Evolutionary conservation across 2,113 vertebrate genomes (phyloP), one percentile per base, ranked within the genome.

Genomic region (Terrapene triunguis): DNA sequence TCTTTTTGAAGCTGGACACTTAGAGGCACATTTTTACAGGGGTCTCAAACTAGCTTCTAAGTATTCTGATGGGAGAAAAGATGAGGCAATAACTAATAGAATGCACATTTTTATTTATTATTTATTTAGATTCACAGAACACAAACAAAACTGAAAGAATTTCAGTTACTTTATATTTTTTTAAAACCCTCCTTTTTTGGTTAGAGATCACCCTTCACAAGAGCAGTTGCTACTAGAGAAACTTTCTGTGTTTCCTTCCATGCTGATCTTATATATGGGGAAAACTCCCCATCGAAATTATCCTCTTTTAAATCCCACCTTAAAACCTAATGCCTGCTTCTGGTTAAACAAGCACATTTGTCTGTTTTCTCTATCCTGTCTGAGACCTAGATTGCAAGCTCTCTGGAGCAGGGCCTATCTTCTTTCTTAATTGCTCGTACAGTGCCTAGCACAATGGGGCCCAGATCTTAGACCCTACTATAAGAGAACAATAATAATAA

Each of bases 161-260:
- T 62, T 89, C 32, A n/a, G 35, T 69, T 53, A 35, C 8, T 89
- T n/a, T 74, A 44, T 85, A 44, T 44, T 86, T 87, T 57, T 57
- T 27, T 5, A 16, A 29, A 59, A 82, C 3, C 8, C 13, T 32
- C 11, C n/a, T 59, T 29, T 65, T 88, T 95, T 87, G 89, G 38
- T 21, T 57, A 89, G 89, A 82, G 92, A 91, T 16, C 48, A 62
- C 65, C 87, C 90, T 96, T 80, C 95, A 95, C 95, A 96, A 97
- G 93, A 80, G 57, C 89, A 96, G 94, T 96, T 85, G 69, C 69
- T 95, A 96, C 88, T 62, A 94, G 93, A 93, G 92, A 88, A 97
- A 95, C 93, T 97, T 97, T 95, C 94, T 97, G 92, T 93, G 85
- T 59, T 87, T 92, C 93, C 91, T 96, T 88, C 92, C 89, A 93